Evolutionary conservation across 2,888 invertebrate species (phyloP).

Genomic region (Leucozona laternaria): DNA sequence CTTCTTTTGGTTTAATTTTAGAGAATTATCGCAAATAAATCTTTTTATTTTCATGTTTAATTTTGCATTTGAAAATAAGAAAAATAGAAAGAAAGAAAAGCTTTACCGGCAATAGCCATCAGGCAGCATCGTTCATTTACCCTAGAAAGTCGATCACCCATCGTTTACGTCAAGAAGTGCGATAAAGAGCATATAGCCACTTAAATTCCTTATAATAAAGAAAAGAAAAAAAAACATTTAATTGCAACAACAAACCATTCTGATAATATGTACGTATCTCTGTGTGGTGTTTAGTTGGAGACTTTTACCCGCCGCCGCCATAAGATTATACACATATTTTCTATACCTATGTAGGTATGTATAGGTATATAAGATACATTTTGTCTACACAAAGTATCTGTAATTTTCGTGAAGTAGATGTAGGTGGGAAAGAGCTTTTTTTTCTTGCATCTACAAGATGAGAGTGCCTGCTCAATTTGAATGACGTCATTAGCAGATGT

Average conservation of each 20-base stretch:
- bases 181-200: conserved; percentile 43
- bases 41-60: background rate
- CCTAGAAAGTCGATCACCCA: conserved; percentile 71
- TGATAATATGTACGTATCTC: background rate
- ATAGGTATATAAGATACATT: conserved; percentile 17
- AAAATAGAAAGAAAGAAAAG: conserved; percentile 14
- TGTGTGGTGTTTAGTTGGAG: background rate
- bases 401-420: conserved; percentile 31
- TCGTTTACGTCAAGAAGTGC: conserved; percentile 40
- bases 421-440: conserved; percentile 43
- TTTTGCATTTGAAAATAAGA: background rate
- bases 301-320: background rate
- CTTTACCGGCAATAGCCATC: conserved; percentile 26
- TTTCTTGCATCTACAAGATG: conserved; percentile 4
- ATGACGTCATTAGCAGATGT: conserved; percentile 75
- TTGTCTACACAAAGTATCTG: conserved; percentile 3
- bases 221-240: conserved; percentile 20
- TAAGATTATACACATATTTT: background rate
- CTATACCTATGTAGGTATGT: too few relatives aligned
- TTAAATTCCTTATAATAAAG: conserved; percentile 17
- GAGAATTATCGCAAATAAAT: background rate
- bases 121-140: conserved; percentile 68
- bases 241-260: conserved; percentile 38
- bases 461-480: conserved; percentile 23
- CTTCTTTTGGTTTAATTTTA: background rate